Evolutionary conservation across 2,797 vertebrate species (phyloP), one percentile per base, ranked within the genome.

Genomic region (Liparis tanakae): DNA sequence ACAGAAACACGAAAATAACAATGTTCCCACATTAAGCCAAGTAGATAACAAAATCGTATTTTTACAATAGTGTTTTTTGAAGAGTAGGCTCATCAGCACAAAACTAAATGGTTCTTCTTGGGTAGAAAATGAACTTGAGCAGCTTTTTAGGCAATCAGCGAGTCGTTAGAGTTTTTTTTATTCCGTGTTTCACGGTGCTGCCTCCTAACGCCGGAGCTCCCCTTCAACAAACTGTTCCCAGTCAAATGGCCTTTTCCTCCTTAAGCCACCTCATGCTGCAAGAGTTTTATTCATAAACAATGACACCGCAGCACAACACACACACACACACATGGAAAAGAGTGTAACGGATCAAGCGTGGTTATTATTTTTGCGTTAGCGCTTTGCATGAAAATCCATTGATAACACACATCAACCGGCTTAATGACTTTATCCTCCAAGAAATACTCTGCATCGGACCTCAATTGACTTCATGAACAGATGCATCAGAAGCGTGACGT

Each of bases 31-130:
- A 10, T 44, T 44, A 65, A 60, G 10, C 65, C 37, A 17, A 62
- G 20, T 13, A 10, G 17, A 53, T 60, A 34, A 6, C 54, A 44
- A 70, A 58, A 39, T 1, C 18, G 0, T 33, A 12, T 9, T 39
- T 53, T 63, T 22, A 68, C n/a, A 2, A 1, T 44, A 9, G 55
- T 37, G n/a, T 60, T 73, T 62, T 67, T 50, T 56, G 39, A 68
- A 33, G 7, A 3, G 10, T 34, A 14, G 34, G 7, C 17, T 68
- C 20, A 39, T 36, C 44, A 7, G 37, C 6, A 17, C 10, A 44
- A 39, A 41, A 41, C 39, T 41, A 41, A 41, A 50, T 20, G 30
- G 4, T 70, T 70, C 7, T n/a, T 50, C 10, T 60, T n/a, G 57
- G 14, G 18, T 65, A 59, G 48, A 54, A 58, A 63, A 51, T 13